A percentile compares a stretch with the other conserved stretches of the same genome.
Conservation (phyloP, 2,113 vertebrate species). For the Tachysurus vachellii region DNA sequence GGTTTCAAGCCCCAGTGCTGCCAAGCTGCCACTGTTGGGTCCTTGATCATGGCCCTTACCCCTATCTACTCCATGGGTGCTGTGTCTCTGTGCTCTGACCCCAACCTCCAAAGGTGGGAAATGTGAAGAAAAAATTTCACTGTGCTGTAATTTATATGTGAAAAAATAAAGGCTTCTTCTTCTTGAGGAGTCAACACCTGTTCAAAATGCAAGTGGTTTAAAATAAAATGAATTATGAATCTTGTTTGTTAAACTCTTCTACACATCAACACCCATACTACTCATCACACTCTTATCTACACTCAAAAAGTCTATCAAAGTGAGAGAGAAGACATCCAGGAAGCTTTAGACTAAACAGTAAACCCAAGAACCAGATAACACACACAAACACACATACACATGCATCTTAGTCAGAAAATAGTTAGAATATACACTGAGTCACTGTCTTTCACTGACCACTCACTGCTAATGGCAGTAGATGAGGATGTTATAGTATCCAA, state of each 20-base stretch:
- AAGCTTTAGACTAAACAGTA: constrained; percentile 23
- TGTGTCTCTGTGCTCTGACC: too few relatives aligned
- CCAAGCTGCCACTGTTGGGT: too few relatives aligned
- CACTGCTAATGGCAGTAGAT: not conserved
- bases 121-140: too few relatives aligned
- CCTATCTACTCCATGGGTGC: too few relatives aligned
- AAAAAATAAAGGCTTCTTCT: too few relatives aligned
- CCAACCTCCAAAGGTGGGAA: too few relatives aligned
- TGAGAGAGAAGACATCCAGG: not conserved
- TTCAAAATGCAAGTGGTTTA: not conserved
- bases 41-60: too few relatives aligned
- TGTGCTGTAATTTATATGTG: too few relatives aligned
- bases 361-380: not conserved
- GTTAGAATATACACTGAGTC: not conserved
- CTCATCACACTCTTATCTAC: not conserved
- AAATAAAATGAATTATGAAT: not conserved
- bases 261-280: not conserved
- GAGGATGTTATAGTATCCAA: not conserved
- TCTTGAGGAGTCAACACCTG: not conserved
- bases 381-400: not conserved
- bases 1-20: too few relatives aligned
- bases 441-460: not conserved
- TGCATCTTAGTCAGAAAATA: not conserved
- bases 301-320: not conserved
- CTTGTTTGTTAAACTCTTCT: not conserved